Evolutionary conservation across 2,113 vertebrate genomes (phyloP).

Genomic region (Megaceryle maxima): DNA sequence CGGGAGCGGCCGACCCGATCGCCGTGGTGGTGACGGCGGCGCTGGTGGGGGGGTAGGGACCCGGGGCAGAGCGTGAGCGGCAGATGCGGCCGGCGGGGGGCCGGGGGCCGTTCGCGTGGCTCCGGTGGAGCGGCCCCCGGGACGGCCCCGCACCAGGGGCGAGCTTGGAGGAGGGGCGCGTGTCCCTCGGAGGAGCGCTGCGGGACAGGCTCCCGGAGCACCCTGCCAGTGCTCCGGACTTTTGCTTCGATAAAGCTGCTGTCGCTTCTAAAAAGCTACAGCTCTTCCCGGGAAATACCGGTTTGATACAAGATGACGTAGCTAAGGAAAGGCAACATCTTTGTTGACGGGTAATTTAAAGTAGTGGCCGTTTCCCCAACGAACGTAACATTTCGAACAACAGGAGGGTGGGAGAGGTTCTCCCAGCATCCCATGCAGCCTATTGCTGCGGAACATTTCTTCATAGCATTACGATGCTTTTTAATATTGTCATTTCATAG

Average conservation of each 20-base stretch:
- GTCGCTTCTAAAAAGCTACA: accelerated
- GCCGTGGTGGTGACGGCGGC: not conserved
- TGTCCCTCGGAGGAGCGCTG: not conserved
- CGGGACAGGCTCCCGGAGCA: accelerated
- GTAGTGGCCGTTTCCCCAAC: not conserved
- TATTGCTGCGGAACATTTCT: not conserved
- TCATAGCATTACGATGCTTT: not conserved
- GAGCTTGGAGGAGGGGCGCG: not conserved
- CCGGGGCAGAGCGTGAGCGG: not conserved
- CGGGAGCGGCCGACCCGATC: not conserved
- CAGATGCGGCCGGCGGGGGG: not conserved
- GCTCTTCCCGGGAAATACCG: accelerated
- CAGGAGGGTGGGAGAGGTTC: not conserved
- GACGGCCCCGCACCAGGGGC: not conserved
- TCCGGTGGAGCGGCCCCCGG: not conserved
- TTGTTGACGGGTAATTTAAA: not conserved
- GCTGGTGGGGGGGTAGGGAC: not conserved
- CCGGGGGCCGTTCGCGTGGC: no score
- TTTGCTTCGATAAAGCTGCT: not conserved
- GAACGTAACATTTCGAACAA: not conserved
- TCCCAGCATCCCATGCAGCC: not conserved
- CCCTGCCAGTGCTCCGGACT: not conserved
- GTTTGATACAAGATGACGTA: accelerated
- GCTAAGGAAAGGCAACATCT: not conserved
- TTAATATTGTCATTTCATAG: not conserved